Conservation (phyloP, 2,113 vertebrate species). For the Caranx melampygus region DNA sequence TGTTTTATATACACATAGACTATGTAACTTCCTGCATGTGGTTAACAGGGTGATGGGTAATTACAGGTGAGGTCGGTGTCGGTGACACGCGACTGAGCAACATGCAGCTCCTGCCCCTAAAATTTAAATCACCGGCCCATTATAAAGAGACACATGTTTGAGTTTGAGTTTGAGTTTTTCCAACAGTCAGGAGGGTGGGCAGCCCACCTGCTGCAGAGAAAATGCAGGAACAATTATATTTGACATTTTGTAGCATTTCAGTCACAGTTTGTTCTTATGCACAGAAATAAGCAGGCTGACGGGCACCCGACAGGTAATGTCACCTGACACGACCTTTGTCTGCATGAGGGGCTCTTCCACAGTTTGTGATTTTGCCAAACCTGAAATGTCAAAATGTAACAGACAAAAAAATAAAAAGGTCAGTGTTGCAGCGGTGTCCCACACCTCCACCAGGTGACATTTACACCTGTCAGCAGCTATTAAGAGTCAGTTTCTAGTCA, state of each 20-base stretch:
- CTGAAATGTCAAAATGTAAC: too few species aligned
- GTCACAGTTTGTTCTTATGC: not conserved
- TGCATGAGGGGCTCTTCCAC: not conserved
- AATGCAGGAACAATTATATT: slow-evolving; percentile 35
- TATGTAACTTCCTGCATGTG: not conserved
- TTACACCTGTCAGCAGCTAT: not conserved
- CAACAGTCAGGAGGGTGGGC: not conserved
- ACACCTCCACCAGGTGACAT: not conserved
- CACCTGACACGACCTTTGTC: not conserved
- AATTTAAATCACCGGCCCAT: too few species aligned
- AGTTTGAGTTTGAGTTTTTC: not conserved
- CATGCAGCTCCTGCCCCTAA: not conserved
- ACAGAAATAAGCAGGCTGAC: not conserved
- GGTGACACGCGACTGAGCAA: too few species aligned
- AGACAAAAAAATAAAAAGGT: too few species aligned
- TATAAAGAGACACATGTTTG: too few species aligned
- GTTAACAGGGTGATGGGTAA: too few species aligned
- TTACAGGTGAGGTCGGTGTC: too few species aligned
- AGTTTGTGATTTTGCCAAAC: not conserved
- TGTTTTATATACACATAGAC: too few species aligned
- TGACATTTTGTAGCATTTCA: slow-evolving; percentile 45
- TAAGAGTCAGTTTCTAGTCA: slow-evolving; percentile 9
- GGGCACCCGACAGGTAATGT: not conserved
- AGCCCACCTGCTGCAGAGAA: slow-evolving; percentile 17
- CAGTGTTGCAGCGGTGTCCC: not conserved